Percentiles rank a stretch among this genome's conserved stretches.
Evolutionary conservation across 2,888 invertebrate genomes (phyloP).

Genomic region (Chaitophorus viminalis): DNA sequence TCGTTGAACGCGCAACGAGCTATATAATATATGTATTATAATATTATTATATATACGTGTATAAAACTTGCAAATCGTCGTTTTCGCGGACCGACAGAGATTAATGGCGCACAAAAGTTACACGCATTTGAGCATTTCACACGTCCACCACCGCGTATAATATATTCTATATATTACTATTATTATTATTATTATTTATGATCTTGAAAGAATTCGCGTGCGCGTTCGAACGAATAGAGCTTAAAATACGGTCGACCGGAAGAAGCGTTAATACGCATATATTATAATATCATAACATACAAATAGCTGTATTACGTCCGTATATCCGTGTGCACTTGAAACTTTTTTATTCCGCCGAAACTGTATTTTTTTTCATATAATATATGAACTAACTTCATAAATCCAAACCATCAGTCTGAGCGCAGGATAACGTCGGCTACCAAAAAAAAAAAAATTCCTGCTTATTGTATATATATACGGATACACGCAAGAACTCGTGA

Average conservation of each 20-base stretch:
- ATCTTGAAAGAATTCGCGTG: conserved; percentile 6
- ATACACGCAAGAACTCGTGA: too few species aligned
- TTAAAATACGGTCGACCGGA: not conserved
- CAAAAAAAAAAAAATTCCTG: too few species aligned
- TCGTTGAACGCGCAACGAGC: not conserved
- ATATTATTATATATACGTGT: too few species aligned
- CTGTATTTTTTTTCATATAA: too few species aligned
- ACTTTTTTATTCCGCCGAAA: too few species aligned
- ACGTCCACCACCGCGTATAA: not conserved
- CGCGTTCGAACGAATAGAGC: not conserved
- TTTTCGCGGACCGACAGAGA: not conserved
- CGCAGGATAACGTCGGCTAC: too few species aligned
- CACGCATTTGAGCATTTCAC: conserved; percentile 2
- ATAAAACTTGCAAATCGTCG: not conserved
- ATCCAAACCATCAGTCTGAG: too few species aligned
- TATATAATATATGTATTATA: not conserved
- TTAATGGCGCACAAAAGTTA: conserved; percentile 9
- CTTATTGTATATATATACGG: too few species aligned
- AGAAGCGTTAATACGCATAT: not conserved
- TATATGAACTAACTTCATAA: too few species aligned
- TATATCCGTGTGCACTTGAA: too few species aligned
- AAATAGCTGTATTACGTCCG: too few species aligned
- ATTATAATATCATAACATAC: too few species aligned
- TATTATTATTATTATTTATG: conserved; percentile 23
- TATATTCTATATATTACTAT: not conserved